A percentile compares a stretch with the other conserved stretches of the same genome.
Conservation (phyloP, 2,888 invertebrate species). For the Tenthredo amoena region DNA sequence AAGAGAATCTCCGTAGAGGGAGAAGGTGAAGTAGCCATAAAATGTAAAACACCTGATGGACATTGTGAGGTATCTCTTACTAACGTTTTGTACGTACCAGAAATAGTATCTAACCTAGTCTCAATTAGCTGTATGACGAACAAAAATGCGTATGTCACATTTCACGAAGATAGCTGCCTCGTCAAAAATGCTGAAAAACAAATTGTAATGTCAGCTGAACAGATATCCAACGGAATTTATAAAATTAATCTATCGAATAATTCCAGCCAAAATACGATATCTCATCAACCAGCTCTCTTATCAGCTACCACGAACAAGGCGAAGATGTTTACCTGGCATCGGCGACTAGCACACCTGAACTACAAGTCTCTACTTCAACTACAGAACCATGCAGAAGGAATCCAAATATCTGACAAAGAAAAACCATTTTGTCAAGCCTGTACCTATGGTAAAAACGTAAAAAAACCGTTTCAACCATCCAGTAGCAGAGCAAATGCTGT, state of each 20-base stretch:
- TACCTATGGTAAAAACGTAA: constrained; percentile 13
- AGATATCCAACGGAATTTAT: background rate
- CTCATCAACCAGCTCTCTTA: background rate
- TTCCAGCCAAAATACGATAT: background rate
- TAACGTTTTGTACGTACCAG: background rate
- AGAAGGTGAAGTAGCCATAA: constrained; percentile 12
- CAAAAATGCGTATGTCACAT: constrained; percentile 4
- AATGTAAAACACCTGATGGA: background rate
- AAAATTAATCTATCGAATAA: constrained; percentile 8
- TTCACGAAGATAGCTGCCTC: background rate
- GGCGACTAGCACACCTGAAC: constrained; percentile 13
- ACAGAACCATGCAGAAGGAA: background rate
- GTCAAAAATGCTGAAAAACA: background rate
- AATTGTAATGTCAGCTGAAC: background rate
- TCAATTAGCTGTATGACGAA: constrained; percentile 21
- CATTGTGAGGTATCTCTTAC: background rate
- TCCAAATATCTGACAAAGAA: constrained; percentile 16
- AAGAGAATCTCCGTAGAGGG: background rate
- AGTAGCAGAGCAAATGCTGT: background rate
- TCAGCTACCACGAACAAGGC: constrained; percentile 5
- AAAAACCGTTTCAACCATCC: constrained; percentile 32
- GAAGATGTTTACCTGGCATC: constrained; percentile 19
- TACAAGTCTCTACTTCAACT: background rate
- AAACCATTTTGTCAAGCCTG: constrained; percentile 35
- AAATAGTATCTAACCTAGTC: background rate